A percentile compares a stretch with the other conserved stretches of the same genome.
Evolutionary conservation across 1,140 invertebrate species (phyloP).

Genomic region (Gonatopus flavifemur): DNA sequence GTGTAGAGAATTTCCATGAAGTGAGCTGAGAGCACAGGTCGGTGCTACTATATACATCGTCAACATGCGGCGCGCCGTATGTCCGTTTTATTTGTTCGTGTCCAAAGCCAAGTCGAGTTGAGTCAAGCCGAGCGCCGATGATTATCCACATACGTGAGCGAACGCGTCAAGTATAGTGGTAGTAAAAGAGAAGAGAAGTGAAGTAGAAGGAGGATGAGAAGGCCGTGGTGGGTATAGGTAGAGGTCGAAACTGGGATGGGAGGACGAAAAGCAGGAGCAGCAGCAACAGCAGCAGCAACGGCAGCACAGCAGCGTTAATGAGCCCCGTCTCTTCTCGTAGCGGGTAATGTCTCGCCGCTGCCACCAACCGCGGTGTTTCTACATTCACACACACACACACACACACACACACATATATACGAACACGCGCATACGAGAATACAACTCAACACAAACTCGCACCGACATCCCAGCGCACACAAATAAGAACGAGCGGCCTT

Average conservation of each 20-base stretch:
- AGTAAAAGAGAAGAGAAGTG: neutral
- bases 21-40: no score
- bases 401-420: conserved; percentile 1
- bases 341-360: conserved; percentile 34
- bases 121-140: conserved; percentile 30
- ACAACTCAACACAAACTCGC: no score
- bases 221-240: neutral
- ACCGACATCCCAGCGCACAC: no score
- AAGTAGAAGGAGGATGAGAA: conserved; percentile 21
- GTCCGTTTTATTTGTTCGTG: conserved; percentile 23
- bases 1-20: no score
- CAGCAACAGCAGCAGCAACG: conserved; percentile 4
- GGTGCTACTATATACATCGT: no score
- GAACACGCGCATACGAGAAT: conserved; percentile 9
- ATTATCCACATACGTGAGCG: conserved; percentile 30
- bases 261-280: conserved; percentile 4
- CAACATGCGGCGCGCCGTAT: conserved; percentile 10
- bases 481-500: conserved; percentile 36
- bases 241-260: neutral
- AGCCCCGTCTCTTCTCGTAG: conserved; percentile 37
- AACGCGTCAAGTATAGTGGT: neutral
- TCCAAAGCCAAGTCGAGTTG: neutral
- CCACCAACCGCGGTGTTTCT: conserved; percentile 3
- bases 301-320: conserved; percentile 40
- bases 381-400: conserved; percentile 18